Evolutionary conservation across 2,888 invertebrate species (phyloP).

Genomic region (Metallyticus violacea): DNA sequence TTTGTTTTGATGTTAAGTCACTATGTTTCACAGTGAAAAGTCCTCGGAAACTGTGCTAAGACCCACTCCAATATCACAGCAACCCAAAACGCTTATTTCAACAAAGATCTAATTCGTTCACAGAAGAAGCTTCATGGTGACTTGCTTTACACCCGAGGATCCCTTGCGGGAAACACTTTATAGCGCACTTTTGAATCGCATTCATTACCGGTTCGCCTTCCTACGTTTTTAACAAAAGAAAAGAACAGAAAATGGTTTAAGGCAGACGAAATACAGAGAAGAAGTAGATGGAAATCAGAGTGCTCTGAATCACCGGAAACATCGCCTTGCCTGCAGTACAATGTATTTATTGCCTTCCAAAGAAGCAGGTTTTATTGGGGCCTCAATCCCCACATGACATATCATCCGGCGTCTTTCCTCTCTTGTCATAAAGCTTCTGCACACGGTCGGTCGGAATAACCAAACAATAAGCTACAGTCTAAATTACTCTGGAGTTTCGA

Average conservation of each 20-base stretch:
- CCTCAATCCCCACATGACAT: neutral
- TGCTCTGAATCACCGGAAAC: neutral
- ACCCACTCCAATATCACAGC: neutral
- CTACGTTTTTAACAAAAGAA: neutral
- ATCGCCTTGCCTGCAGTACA: neutral
- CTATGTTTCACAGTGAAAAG: no score
- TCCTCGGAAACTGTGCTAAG: neutral
- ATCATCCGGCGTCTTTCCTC: neutral
- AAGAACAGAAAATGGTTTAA: neutral
- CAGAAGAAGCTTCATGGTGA: neutral
- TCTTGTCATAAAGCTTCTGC: neutral
- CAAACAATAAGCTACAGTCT: neutral
- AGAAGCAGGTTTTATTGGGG: neutral
- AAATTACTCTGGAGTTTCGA: neutral
- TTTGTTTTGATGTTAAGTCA: no score
- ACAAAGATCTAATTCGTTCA: neutral
- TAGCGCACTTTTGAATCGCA: neutral
- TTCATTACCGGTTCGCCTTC: neutral
- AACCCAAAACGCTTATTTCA: neutral
- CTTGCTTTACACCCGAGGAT: neutral
- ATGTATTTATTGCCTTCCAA: neutral
- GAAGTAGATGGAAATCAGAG: neutral
- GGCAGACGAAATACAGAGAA: neutral
- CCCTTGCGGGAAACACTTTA: neutral
- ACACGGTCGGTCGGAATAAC: neutral